Conservation (phyloP, 2,888 invertebrate genomes). For the Thereva unica region DNA sequence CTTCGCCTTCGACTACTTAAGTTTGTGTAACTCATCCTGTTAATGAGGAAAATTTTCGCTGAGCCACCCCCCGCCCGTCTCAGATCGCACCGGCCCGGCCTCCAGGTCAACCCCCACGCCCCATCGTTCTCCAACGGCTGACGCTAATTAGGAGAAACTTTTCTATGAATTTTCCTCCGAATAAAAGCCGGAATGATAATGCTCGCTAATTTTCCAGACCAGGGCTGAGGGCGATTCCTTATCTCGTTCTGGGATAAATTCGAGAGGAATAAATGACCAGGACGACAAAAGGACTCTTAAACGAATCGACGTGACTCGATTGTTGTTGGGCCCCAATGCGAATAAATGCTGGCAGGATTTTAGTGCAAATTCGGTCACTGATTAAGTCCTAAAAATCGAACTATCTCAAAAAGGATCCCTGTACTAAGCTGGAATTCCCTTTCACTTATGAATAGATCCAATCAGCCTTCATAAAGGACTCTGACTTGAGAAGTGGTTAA, state of each 20-base stretch:
- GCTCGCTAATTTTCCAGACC: slow-evolving; percentile 18
- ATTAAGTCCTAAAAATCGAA: no score
- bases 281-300: slow-evolving; percentile 29
- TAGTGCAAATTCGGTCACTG: neutral
- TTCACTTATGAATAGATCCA: slow-evolving; percentile 33
- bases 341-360: neutral
- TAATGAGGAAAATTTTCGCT: slow-evolving; percentile 20
- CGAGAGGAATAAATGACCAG: slow-evolving; percentile 14
- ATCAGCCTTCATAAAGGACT: slow-evolving; percentile 11
- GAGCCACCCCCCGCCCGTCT: slow-evolving; percentile 8
- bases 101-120: no score
- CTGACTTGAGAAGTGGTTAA: neutral
- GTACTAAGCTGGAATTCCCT: neutral
- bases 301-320: slow-evolving; percentile 31
- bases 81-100: neutral
- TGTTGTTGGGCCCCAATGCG: neutral
- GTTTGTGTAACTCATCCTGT: slow-evolving; percentile 17
- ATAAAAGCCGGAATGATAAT: slow-evolving; percentile 28
- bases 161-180: slow-evolving; percentile 19
- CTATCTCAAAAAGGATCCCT: no score
- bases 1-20: slow-evolving; percentile 23
- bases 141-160: slow-evolving; percentile 29
- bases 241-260: slow-evolving; percentile 19
- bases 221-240: slow-evolving; percentile 15
- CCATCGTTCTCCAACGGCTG: no score